Base-by-base conservation (phyloP, 2,797 vertebrate genomes). In the Spinus pinus region DNA sequence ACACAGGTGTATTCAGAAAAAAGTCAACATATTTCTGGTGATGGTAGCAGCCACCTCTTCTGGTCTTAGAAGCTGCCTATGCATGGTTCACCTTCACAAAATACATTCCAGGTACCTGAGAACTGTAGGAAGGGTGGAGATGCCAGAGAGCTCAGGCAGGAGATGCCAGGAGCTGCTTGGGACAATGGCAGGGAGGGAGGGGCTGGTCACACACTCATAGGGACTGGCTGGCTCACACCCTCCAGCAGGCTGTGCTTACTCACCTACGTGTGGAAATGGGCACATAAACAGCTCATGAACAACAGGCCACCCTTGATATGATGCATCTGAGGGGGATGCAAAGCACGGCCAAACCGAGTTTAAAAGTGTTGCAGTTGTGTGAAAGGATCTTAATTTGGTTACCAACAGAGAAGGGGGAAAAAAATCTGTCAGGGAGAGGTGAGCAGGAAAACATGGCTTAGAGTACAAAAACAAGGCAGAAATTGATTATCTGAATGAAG, bases 231-330 rank as follows among this genome's bases (percentile, higher is more conserved):
- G 17, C 47, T 85, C 24, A 33, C 0, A 0, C 18, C 21, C 61
- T 14, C 0, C 0, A 57, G 41, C 0, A 1, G 60, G 42, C 58
- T 81, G 58, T 1, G 8, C 3, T 47, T 57, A 50, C 74, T 89
- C 51, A 37, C 44, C 42, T 20, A 39, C 13, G 4, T 44, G 42
- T 5, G 25, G 41, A 54, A 15, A 46, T 10, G 41, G 14, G 14
- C 57, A 58, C 56, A 51, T 18, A 3, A 70, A 58, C 41, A 44
- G 56, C 58, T 61, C 66, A 35, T 0, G 0, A 56, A 33, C 30
- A 47, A 35, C 23, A 58, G 23, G 41, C 19, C 62, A n/a, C 20
- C 54, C 84, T 27, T 11, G n/a, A n/a, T 22, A 31, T 0, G 0
- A 39, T 0, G 2, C 15, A 5, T 47, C 74, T 28, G 33, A 39